A percentile compares a stretch with the other conserved stretches of the same genome.
Conservation (phyloP, 2,113 vertebrate genomes). For the Rhinoptilus africanus region DNA sequence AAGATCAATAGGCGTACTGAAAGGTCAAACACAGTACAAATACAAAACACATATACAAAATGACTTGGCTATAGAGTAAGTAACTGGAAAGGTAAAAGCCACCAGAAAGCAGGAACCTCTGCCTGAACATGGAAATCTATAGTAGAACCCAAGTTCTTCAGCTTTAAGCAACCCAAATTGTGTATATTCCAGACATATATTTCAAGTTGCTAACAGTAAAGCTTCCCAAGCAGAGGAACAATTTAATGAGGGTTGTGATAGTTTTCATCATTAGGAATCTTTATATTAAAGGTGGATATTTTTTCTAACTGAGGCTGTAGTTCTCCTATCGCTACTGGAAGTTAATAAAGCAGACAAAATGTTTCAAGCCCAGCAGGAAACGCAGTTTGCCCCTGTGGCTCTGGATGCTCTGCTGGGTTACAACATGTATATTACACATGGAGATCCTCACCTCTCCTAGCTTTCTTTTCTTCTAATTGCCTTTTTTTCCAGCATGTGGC, state of each 20-base stretch:
- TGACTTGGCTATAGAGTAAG: background rate
- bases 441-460: background rate
- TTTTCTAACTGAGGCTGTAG: background rate
- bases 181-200: background rate
- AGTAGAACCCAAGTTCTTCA: background rate
- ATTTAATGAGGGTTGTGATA: background rate
- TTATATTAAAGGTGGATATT: background rate
- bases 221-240: background rate
- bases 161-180: background rate
- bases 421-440: background rate
- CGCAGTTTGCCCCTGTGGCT: background rate
- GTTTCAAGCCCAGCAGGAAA: background rate
- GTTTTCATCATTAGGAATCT: background rate
- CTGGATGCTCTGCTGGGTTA: background rate
- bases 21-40: constrained; percentile 29
- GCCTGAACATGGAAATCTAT: background rate
- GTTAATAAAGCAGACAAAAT: constrained; percentile 5
- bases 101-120: background rate
- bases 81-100: background rate
- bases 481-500: background rate
- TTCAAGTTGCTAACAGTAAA: background rate
- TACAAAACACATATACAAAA: background rate
- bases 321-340: background rate
- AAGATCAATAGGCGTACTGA: constrained; percentile 23
- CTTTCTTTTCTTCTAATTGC: constrained; percentile 20